Percentiles rank a stretch among this genome's conserved stretches.
These are phyloP conservation scores for Beaufortia kweichowensis DNA, from an alignment of 2,113 vertebrate species.

Conservation along the genomic window DNA sequence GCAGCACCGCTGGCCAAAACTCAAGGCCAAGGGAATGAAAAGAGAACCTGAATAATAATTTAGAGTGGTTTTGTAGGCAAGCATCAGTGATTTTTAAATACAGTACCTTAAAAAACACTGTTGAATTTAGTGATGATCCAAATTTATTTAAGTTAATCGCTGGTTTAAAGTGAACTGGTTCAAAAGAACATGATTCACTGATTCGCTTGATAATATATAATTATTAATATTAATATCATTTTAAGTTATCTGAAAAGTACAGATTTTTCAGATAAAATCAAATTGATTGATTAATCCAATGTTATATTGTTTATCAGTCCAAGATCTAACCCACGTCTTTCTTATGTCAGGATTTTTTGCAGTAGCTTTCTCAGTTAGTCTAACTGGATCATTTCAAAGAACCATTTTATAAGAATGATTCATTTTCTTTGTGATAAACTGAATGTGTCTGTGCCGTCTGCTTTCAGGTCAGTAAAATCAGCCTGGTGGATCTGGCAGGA, in stretches of 20 bases:
- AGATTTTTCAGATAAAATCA: no score
- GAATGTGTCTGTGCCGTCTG: constrained; percentile 38
- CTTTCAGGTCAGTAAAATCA: constrained; percentile 96
- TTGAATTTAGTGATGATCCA: neutral
- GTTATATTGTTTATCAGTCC: no score
- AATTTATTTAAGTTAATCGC: no score
- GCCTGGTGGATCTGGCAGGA: constrained; percentile 95
- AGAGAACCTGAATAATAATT: neutral
- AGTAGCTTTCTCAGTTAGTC: neutral
- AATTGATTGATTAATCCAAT: no score
- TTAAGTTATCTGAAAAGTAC: no score
- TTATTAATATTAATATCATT: no score
- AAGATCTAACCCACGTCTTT: no score
- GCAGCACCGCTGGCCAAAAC: neutral
- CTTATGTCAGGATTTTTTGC: no score
- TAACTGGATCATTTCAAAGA: neutral
- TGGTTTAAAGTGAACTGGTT: no score
- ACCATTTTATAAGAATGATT: no score
- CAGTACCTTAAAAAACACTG: neutral
- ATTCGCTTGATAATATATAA: no score
- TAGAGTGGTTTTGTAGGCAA: neutral
- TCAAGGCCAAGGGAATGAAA: neutral
- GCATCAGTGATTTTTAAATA: neutral
- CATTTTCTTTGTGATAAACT: neutral
- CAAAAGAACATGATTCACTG: no score